phyloP scores from a whole-genome alignment of 2,888 invertebrate genomes.

The Aricia artaxerxes region DNA sequence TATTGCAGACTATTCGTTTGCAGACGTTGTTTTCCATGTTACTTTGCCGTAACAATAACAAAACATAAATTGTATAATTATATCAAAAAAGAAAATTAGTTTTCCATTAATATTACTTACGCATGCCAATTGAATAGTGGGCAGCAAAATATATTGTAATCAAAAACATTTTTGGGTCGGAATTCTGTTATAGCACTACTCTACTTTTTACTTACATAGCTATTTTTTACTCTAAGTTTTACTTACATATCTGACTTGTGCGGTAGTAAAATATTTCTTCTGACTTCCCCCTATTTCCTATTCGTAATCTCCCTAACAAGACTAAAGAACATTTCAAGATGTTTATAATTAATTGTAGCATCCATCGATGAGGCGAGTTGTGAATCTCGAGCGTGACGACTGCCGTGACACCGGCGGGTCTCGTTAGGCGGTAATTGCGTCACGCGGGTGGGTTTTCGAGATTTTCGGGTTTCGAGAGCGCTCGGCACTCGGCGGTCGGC shows the following conservation, averaged over 20 bases:
- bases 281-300: not conserved
- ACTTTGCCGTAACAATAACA: too few species aligned
- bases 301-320: not conserved
- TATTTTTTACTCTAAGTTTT: too few species aligned
- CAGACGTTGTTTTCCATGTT: not conserved
- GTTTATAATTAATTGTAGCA: not conserved
- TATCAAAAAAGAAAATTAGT: too few species aligned
- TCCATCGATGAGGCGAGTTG: not conserved
- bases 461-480: constrained; percentile 73
- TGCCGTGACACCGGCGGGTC: not conserved
- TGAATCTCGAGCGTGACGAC: not conserved
- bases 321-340: not conserved
- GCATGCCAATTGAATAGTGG: too few species aligned
- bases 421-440: constrained; percentile 59
- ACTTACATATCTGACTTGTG: not conserved
- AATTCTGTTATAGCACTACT: too few species aligned
- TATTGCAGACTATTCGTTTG: not conserved
- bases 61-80: too few species aligned
- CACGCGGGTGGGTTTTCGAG: constrained; percentile 72
- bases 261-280: not conserved
- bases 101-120: too few species aligned
- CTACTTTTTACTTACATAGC: too few species aligned
- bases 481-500: constrained; percentile 54
- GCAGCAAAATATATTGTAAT: too few species aligned
- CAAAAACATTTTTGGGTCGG: too few species aligned